Percentiles rank a stretch among this genome's conserved stretches.
Conservation (phyloP, 2,888 invertebrate genomes). For the Chymomyza procnemis region DNA sequence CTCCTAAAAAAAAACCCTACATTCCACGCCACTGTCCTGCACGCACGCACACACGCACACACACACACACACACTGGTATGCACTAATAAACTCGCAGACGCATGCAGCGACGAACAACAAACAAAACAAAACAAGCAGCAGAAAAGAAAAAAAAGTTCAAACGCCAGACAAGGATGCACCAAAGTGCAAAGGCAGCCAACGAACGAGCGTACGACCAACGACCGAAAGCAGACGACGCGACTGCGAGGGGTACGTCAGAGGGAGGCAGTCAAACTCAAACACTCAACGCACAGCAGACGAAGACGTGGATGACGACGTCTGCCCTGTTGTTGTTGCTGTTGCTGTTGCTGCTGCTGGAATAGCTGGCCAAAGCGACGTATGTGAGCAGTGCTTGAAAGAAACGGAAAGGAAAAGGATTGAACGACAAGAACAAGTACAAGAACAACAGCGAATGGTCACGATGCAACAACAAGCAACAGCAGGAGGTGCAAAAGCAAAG, state of each 20-base stretch:
- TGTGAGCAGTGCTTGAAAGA: constrained; percentile 49
- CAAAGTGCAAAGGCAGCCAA: constrained; percentile 72
- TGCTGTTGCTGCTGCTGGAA: not conserved
- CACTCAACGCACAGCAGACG: constrained; percentile 45
- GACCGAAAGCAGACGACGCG: constrained; percentile 31
- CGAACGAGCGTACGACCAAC: constrained; percentile 46
- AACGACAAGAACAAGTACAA: constrained; percentile 45
- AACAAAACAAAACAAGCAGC: constrained; percentile 33
- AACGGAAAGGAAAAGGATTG: constrained; percentile 71
- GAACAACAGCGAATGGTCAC: constrained; percentile 15
- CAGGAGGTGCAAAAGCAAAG: constrained; percentile 57
- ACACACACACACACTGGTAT: constrained; percentile 10
- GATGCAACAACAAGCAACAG: constrained; percentile 33
- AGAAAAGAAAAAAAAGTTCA: constrained; percentile 68
- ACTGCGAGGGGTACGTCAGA: not conserved
- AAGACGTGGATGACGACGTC: constrained; percentile 39
- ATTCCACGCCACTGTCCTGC: not conserved
- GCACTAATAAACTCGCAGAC: constrained; percentile 2
- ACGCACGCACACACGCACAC: constrained; percentile 15
- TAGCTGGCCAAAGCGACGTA: constrained; percentile 19
- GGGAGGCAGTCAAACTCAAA: constrained; percentile 1
- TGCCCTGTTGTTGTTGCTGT: no score
- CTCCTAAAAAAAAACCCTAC: no score
- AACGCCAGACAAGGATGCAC: constrained; percentile 73
- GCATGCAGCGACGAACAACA: constrained; percentile 17